phyloP scores from a whole-genome alignment of 1,140 invertebrate genomes.

The Phenacoccus solenopsis region DNA sequence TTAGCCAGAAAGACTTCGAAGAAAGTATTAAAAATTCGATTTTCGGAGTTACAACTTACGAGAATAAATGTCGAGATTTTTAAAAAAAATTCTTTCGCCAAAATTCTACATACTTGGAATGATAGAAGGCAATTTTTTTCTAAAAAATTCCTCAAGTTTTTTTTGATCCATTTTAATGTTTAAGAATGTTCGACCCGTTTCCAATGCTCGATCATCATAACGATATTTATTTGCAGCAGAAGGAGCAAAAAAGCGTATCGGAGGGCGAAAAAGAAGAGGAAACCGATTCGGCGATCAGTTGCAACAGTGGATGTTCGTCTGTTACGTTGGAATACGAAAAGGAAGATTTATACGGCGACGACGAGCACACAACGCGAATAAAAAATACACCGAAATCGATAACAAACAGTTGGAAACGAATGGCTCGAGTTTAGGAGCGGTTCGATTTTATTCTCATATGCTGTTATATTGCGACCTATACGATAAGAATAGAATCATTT shows the following conservation, averaged over 20 bases:
- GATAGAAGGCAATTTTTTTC: no score
- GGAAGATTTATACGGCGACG: neutral
- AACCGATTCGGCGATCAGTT: neutral
- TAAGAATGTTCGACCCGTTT: neutral
- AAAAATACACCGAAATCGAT: neutral
- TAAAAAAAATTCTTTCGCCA: no score
- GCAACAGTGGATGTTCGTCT: neutral
- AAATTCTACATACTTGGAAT: no score
- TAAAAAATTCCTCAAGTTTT: neutral
- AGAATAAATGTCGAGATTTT: no score
- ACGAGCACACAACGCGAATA: neutral
- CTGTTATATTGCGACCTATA: conserved; percentile 69
- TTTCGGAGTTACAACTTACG: no score
- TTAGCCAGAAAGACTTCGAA: no score
- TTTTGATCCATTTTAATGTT: neutral
- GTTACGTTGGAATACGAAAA: conserved; percentile 5
- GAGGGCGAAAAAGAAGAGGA: conserved; percentile 11
- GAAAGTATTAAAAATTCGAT: no score
- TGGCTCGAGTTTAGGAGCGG: neutral
- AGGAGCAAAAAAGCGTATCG: neutral
- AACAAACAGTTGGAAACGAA: neutral
- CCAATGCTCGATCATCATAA: no score
- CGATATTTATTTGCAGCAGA: no score
- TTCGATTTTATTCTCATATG: conserved; percentile 64
- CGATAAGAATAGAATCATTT: conserved; percentile 60